phyloP scores from a whole-genome alignment of 2,113 vertebrate genomes.

The Falco punctatus region DNA sequence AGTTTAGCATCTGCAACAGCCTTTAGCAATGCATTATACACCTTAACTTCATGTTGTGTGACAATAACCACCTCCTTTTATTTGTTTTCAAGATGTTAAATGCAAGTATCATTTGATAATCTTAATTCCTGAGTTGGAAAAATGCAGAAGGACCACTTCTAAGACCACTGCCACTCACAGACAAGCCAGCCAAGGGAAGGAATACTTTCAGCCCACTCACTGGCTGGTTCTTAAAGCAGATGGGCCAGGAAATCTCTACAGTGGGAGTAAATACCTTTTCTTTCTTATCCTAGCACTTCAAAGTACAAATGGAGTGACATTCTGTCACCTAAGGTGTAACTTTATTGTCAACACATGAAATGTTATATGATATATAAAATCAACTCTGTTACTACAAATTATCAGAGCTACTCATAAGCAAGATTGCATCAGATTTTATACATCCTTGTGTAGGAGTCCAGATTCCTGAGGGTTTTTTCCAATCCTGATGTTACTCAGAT shows the following conservation, averaged over 20 bases:
- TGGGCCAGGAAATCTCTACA: background rate
- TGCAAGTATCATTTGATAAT: background rate
- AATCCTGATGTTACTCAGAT: background rate
- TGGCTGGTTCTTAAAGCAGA: background rate
- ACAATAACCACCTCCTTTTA: background rate
- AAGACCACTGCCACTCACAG: background rate
- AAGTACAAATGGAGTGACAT: background rate
- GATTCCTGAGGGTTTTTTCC: background rate
- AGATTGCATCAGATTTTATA: background rate
- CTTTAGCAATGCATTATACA: background rate
- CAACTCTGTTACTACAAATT: background rate
- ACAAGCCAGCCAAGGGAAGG: background rate
- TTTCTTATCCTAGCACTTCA: background rate
- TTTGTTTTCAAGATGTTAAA: background rate
- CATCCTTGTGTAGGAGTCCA: background rate
- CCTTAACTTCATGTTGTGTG: background rate
- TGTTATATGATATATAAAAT: background rate
- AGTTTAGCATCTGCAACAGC: slow-evolving; percentile 9
- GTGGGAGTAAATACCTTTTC: background rate
- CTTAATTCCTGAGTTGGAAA: background rate
- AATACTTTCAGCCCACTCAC: background rate
- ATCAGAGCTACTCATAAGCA: background rate
- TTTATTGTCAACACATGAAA: background rate
- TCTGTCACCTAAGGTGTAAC: accelerated
- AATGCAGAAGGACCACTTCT: background rate